A percentile compares a stretch with the other conserved stretches of the same genome.
phyloP scores from a whole-genome alignment of 2,113 vertebrate species.

The Dissostichus mawsoni region DNA sequence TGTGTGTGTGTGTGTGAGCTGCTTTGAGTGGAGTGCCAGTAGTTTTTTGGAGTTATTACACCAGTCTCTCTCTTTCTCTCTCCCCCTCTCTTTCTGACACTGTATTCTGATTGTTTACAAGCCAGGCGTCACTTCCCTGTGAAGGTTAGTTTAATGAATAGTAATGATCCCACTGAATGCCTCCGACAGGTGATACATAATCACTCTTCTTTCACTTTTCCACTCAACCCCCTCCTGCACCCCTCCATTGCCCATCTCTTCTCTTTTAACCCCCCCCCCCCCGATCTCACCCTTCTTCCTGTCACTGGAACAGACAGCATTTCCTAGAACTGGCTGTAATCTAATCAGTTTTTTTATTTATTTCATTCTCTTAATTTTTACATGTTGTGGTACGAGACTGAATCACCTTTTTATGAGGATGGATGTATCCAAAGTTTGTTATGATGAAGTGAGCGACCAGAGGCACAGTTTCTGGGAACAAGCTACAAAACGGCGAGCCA shows the following conservation, averaged over 20 bases:
- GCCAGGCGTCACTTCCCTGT: slow-evolving; percentile 89
- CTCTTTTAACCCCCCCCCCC: neutral
- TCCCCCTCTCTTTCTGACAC: slow-evolving; percentile 68
- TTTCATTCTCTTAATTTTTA: slow-evolving; percentile 63
- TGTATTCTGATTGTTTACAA: slow-evolving; percentile 94
- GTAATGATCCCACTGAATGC: slow-evolving; percentile 87
- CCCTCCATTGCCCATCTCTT: slow-evolving; percentile 22
- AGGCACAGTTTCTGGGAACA: slow-evolving; percentile 72
- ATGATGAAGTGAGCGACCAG: slow-evolving; percentile 62
- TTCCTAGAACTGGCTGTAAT: slow-evolving; percentile 81
- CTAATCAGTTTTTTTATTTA: slow-evolving; percentile 62
- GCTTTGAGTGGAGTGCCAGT: slow-evolving; percentile 60
- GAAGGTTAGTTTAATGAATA: slow-evolving; percentile 98
- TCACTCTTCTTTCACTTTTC: slow-evolving; percentile 82
- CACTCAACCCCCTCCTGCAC: slow-evolving; percentile 53
- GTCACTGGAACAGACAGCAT: slow-evolving; percentile 72
- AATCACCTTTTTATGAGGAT: slow-evolving; percentile 77
- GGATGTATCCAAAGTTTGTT: slow-evolving; percentile 62
- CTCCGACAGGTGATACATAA: slow-evolving; percentile 85
- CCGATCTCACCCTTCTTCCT: slow-evolving; percentile 62
- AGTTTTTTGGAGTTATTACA: slow-evolving; percentile 84
- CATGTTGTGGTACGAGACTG: slow-evolving; percentile 40
- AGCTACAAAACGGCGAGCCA: slow-evolving; percentile 59
- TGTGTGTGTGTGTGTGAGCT: slow-evolving; percentile 43
- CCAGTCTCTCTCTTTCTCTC: slow-evolving; percentile 65